These are phyloP conservation scores for Anneissia japonica DNA, from an alignment of 35 echinoderm and acorn worm genomes.

Conservation along the genomic window DNA sequence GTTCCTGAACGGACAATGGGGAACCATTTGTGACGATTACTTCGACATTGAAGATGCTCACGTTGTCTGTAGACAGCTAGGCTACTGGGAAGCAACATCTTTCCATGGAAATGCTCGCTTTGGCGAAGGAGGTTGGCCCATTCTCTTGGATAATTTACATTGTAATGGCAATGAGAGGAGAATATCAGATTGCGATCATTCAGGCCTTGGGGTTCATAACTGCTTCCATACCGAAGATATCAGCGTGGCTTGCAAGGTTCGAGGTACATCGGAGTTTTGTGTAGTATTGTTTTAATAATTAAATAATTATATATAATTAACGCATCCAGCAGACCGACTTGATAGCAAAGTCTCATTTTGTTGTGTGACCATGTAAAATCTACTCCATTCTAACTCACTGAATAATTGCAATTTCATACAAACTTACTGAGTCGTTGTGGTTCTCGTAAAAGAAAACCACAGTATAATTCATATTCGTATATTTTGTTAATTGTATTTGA, in stretches of 20 bases:
- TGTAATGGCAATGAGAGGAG: background rate
- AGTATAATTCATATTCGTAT: no score
- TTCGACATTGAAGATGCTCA: background rate
- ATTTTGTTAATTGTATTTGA: no score
- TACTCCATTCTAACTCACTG: no score
- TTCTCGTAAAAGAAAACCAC: no score
- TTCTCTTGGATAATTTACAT: background rate
- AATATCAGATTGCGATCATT: background rate
- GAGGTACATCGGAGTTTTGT: no score
- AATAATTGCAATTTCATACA: no score
- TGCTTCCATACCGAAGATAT: background rate
- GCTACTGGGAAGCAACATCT: background rate
- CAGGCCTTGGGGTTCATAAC: background rate
- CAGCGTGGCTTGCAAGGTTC: background rate
- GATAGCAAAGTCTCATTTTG: no score
- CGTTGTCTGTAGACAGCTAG: background rate
- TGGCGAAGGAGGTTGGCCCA: background rate
- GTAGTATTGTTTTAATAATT: no score
- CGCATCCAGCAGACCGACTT: no score
- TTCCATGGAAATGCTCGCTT: background rate
- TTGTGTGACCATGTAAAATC: no score
- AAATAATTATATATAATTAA: no score
- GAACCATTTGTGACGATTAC: background rate
- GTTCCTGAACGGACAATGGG: background rate
- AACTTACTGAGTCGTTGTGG: no score